phyloP scores from a whole-genome alignment of 2,797 vertebrate species.

The Pelochelys cantorii region DNA sequence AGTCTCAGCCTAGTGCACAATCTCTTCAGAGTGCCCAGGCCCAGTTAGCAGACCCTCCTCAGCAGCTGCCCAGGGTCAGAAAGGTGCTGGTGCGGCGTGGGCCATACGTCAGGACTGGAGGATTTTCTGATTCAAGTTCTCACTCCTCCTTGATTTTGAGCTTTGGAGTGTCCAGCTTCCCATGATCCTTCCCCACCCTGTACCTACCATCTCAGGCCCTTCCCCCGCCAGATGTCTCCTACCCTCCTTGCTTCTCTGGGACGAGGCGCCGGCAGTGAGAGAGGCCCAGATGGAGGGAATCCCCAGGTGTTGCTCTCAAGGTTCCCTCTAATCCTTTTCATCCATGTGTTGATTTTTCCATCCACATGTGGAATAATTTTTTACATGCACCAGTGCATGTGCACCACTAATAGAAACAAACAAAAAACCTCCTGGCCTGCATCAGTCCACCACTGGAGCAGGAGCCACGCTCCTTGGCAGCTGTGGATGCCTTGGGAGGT shows the following conservation, averaged over 20 bases:
- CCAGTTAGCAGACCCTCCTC: no score
- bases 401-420: no score
- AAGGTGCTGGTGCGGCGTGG: no score
- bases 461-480: background rate
- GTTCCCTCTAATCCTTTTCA: no score
- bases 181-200: background rate
- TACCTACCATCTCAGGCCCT: background rate
- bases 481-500: background rate
- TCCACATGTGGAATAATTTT: no score
- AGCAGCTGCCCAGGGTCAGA: no score
- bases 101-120: no score
- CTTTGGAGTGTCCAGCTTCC: background rate
- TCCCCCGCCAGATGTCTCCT: background rate
- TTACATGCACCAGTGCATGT: no score
- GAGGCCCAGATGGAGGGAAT: background rate
- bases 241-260: background rate
- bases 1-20: background rate
- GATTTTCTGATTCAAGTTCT: no score
- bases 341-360: no score
- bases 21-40: no score
- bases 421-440: no score
- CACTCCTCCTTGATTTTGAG: background rate
- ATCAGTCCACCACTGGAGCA: background rate
- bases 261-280: background rate
- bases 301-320: background rate